Conservation (phyloP, 2,888 invertebrate genomes). For the Pecten maximus region DNA sequence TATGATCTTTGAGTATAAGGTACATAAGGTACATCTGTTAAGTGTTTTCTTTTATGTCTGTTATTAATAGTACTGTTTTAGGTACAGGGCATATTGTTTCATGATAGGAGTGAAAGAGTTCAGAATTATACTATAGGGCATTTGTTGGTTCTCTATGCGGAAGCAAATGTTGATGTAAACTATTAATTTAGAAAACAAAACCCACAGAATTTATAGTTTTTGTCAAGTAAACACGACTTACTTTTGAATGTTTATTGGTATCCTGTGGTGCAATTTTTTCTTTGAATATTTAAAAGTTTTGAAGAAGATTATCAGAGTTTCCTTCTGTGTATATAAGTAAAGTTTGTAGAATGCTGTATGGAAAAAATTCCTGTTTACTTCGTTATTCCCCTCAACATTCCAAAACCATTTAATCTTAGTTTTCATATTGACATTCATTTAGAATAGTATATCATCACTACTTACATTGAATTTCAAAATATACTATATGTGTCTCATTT, state of each 20-base stretch:
- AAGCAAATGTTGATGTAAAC: background rate
- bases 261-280: background rate
- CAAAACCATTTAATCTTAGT: background rate
- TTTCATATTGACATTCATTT: background rate
- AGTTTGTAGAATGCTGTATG: background rate
- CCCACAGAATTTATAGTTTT: background rate
- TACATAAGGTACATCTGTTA: background rate
- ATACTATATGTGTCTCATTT: background rate
- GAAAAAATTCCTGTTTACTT: background rate
- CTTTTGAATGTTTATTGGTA: background rate
- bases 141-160: background rate
- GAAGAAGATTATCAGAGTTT: background rate
- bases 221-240: background rate
- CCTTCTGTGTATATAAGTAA: background rate
- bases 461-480: background rate
- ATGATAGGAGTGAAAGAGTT: background rate
- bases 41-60: background rate
- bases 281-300: background rate
- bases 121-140: background rate
- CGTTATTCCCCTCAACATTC: background rate
- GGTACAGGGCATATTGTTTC: background rate
- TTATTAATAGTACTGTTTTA: background rate
- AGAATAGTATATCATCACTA: background rate
- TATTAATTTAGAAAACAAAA: background rate
- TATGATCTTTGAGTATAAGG: background rate